Evolutionary conservation across 1,140 invertebrate genomes (phyloP).

Genomic region (Orchesella cincta): DNA sequence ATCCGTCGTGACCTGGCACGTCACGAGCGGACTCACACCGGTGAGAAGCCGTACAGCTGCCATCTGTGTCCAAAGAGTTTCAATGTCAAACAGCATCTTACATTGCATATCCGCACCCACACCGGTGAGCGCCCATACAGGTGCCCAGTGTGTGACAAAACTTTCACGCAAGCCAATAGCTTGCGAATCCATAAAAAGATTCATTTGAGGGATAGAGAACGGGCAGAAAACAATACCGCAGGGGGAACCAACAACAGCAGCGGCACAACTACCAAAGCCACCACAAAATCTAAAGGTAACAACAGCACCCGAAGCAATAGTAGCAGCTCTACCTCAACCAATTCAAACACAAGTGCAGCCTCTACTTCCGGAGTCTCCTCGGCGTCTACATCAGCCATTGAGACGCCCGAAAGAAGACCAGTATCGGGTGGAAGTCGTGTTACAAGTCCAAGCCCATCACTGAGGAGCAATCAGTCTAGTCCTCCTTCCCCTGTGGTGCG

Average conservation of each 20-base stretch:
- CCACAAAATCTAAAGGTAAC: background rate
- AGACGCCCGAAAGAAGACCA: conserved; percentile 23
- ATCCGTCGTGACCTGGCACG: conserved; percentile 61
- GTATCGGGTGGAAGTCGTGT: background rate
- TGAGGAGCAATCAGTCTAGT: conserved; percentile 5
- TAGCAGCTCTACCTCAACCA: background rate
- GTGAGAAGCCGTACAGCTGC: conserved; percentile 34
- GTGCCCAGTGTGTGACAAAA: conserved; percentile 36
- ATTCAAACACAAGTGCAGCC: conserved; percentile 8
- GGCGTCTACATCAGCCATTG: conserved; percentile 7
- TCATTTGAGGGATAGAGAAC: conserved; percentile 24
- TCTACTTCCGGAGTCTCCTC: conserved; percentile 22
- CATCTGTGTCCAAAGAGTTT: conserved; percentile 32
- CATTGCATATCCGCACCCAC: conserved; percentile 31
- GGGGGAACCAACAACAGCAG: background rate
- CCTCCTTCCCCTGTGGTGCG: conserved; percentile 2
- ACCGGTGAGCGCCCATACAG: conserved; percentile 34
- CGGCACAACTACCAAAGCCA: background rate
- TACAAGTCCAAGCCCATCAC: conserved; percentile 2
- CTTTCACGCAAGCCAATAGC: conserved; percentile 36
- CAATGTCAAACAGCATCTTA: conserved; percentile 40
- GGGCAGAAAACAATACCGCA: background rate
- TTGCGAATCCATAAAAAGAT: conserved; percentile 42
- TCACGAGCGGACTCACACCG: conserved; percentile 37
- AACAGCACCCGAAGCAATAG: background rate